Evolutionary conservation across 2,113 vertebrate species (phyloP), one percentile per base, ranked within the genome.

Genomic region (Tichodroma muraria): DNA sequence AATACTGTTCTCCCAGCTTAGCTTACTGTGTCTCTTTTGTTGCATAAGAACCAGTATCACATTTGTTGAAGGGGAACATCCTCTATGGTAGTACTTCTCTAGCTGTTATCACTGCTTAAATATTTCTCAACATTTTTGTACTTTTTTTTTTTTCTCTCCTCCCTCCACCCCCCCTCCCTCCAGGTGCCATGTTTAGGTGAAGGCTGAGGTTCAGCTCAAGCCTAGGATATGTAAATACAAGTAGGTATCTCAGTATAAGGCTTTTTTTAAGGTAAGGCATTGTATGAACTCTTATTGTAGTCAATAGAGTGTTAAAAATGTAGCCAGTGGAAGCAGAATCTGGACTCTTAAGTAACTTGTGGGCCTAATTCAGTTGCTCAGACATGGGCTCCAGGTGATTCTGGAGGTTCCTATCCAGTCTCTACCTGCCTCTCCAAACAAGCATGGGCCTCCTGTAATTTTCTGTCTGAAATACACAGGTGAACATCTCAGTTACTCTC

Each of bases 81-180:
- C 47, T 63, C 24, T 73, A 11, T 4, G 53, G 13, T 14, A 69
- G 15, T 68, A 20, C 24, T 76, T 65, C 40, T 78, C 35, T 45
- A 45, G n/a, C 22, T 80, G 31, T 68, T 40, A 30, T 30, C 35
- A 47, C 27, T 57, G 31, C 40, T 76, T 77, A 77, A 52, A n/a
- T 76, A 53, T 40, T 68, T 85, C 15, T 80, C 11, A 1, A 12
- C 31, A 14, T 64, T 60, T 76, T 88, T 16, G n/a, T 52, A 45
- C 5, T n/a, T 66, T 5, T 8, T 65, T 70, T 40, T 11, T 65
- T 13, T n/a, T 73, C 19, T 45, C 10, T 33, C 2, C 3, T 5
- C 15, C 15, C 10, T 56, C 23, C 27, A 20, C 2, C 3, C 24
- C 3, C 24, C 3, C 9, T 9, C 8, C 11, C 21, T 64, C 5